These are phyloP conservation scores for Pristiophorus japonicus DNA, from an alignment of 2,113 vertebrate genomes.

Conservation along the genomic window DNA sequence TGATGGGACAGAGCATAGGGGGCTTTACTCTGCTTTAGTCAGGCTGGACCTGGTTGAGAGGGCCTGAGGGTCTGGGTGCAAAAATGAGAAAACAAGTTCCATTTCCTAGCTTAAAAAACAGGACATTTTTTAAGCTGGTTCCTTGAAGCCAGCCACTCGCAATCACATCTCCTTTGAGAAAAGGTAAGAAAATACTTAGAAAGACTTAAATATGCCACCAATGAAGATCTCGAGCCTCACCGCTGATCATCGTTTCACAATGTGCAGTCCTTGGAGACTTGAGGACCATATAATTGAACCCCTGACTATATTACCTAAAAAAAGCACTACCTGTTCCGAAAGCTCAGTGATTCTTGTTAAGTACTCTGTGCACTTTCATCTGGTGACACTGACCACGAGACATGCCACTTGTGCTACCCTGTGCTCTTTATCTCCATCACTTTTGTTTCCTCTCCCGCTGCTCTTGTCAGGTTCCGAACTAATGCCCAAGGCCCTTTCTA, in stretches of 20 bases:
- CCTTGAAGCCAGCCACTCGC: neutral
- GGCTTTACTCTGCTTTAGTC: neutral
- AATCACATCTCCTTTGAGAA: neutral
- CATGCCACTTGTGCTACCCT: neutral
- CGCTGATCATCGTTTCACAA: neutral
- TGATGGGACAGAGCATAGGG: neutral
- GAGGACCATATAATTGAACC: constrained; percentile 10
- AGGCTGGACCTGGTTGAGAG: too few species aligned
- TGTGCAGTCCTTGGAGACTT: neutral
- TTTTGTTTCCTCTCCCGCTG: constrained; percentile 48
- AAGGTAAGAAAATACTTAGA: neutral
- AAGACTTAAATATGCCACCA: neutral
- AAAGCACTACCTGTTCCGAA: neutral
- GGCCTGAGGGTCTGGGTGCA: neutral
- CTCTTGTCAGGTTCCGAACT: constrained; percentile 95
- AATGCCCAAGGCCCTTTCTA: constrained; percentile 98
- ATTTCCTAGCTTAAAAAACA: neutral
- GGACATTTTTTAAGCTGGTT: neutral
- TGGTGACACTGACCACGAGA: neutral
- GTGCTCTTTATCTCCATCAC: constrained; percentile 18
- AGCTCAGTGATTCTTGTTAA: neutral
- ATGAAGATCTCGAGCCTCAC: too few species aligned
- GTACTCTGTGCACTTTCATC: neutral
- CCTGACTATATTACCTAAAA: neutral
- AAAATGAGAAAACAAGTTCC: neutral